Evolutionary conservation across 2,888 invertebrate species (phyloP).

Genomic region (Drosophila eohydei): DNA sequence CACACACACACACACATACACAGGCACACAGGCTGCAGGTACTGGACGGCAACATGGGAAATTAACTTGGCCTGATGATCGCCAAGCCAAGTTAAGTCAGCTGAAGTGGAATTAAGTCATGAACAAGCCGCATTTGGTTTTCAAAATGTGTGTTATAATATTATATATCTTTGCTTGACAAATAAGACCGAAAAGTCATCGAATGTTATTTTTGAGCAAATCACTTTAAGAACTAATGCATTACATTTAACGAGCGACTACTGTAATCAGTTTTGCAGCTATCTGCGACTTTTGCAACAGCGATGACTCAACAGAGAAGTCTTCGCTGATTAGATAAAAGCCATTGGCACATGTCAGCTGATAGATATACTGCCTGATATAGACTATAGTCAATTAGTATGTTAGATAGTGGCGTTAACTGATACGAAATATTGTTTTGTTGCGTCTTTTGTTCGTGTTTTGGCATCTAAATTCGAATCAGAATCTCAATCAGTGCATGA

Average conservation of each 20-base stretch:
- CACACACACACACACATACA: constrained; percentile 4
- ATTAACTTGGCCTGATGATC: constrained; percentile 31
- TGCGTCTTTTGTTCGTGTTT: neutral
- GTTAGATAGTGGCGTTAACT: constrained; percentile 6
- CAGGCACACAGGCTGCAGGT: constrained; percentile 5
- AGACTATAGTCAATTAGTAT: constrained; percentile 21
- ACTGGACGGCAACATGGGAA: constrained; percentile 33
- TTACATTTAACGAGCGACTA: neutral
- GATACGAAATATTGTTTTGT: constrained; percentile 1
- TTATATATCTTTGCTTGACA: neutral
- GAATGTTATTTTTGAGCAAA: no score
- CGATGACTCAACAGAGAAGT: constrained; percentile 22
- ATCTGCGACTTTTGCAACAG: neutral
- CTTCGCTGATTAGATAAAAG: constrained; percentile 38
- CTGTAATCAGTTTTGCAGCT: constrained; percentile 5
- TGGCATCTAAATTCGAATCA: neutral
- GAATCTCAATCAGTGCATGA: constrained; percentile 39
- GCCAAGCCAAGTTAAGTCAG: constrained; percentile 20
- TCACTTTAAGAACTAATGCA: neutral
- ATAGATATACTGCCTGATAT: constrained; percentile 15
- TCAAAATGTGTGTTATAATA: neutral
- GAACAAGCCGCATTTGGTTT: constrained; percentile 1
- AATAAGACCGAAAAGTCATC: neutral
- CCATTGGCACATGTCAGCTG: constrained; percentile 40
- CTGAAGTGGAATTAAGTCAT: constrained; percentile 1